A percentile compares a stretch with the other conserved stretches of the same genome.
Evolutionary conservation across 2,888 invertebrate species (phyloP).

Genomic region (Philereme vetulata): DNA sequence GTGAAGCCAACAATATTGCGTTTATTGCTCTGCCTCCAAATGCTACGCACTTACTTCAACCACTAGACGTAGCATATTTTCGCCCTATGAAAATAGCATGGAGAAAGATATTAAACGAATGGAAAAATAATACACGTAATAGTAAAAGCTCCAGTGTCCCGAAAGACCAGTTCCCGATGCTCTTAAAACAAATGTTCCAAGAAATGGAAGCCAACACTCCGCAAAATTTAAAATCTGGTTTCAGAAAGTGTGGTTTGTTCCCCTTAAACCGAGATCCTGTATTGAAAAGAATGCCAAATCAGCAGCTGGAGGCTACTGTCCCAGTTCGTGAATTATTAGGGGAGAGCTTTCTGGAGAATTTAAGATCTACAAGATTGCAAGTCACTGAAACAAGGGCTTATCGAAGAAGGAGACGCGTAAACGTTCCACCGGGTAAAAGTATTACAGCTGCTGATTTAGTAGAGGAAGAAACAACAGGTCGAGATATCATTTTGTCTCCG

Average conservation of each 20-base stretch:
- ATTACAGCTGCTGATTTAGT: slow-evolving; percentile 30
- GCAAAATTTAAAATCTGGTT: slow-evolving; percentile 30
- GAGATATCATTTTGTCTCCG: slow-evolving; percentile 17
- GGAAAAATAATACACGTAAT: slow-evolving; percentile 15
- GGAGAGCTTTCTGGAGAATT: too few species aligned
- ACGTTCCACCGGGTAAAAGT: slow-evolving; percentile 30
- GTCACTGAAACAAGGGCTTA: slow-evolving; percentile 28
- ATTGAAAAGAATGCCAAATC: slow-evolving; percentile 17
- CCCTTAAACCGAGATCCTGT: slow-evolving; percentile 1
- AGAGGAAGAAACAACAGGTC: slow-evolving; percentile 8
- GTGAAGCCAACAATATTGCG: slow-evolving; percentile 16
- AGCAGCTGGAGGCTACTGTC: too few species aligned
- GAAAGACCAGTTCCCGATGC: slow-evolving; percentile 27
- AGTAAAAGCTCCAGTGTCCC: slow-evolving; percentile 25
- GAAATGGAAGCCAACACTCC: slow-evolving; percentile 22
- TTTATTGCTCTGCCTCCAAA: slow-evolving; percentile 15
- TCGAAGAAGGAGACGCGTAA: too few species aligned
- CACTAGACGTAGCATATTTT: slow-evolving; percentile 30
- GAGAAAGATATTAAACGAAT: slow-evolving; percentile 23
- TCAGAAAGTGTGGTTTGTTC: slow-evolving; percentile 28
- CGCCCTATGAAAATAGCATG: slow-evolving; percentile 29
- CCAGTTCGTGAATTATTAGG: too few species aligned
- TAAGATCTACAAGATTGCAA: slow-evolving; percentile 31
- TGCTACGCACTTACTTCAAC: slow-evolving; percentile 27
- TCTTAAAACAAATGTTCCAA: slow-evolving; percentile 29